phyloP scores from a whole-genome alignment of 2,888 invertebrate genomes.

The Cheilosia vernalis region DNA sequence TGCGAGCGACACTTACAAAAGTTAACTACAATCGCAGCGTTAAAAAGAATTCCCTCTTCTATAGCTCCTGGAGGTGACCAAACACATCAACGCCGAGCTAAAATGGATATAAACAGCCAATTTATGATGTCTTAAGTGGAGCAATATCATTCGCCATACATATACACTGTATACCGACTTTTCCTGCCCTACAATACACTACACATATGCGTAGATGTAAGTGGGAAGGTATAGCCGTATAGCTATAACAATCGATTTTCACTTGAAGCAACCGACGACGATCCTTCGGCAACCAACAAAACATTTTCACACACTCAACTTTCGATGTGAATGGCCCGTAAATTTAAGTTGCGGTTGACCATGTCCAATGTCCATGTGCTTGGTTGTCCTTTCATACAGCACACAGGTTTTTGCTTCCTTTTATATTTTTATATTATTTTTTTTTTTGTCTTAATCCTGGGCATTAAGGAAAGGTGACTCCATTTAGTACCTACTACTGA shows the following conservation, averaged over 20 bases:
- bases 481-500: neutral
- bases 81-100: conserved; percentile 48
- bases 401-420: conserved; percentile 37
- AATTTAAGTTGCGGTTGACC: conserved; percentile 68
- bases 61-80: conserved; percentile 33
- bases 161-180: neutral
- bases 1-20: conserved; percentile 41
- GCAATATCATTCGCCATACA: conserved; percentile 46
- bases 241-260: conserved; percentile 41
- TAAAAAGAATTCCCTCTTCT: conserved; percentile 22
- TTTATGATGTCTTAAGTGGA: conserved; percentile 71
- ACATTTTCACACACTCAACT: conserved; percentile 63
- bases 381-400: conserved; percentile 56
- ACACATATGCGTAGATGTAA: neutral
- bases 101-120: conserved; percentile 69
- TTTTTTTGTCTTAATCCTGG: conserved; percentile 38
- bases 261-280: conserved; percentile 17
- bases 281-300: conserved; percentile 23
- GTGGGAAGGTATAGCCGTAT: neutral
- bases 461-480: conserved; percentile 11
- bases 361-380: conserved; percentile 60
- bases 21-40: conserved; percentile 39
- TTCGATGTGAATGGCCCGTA: conserved; percentile 62
- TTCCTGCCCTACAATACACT: conserved; percentile 5
- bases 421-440: neutral